Base-by-base conservation (phyloP, 2,113 vertebrate genomes). In the Sebastes fasciatus region DNA sequence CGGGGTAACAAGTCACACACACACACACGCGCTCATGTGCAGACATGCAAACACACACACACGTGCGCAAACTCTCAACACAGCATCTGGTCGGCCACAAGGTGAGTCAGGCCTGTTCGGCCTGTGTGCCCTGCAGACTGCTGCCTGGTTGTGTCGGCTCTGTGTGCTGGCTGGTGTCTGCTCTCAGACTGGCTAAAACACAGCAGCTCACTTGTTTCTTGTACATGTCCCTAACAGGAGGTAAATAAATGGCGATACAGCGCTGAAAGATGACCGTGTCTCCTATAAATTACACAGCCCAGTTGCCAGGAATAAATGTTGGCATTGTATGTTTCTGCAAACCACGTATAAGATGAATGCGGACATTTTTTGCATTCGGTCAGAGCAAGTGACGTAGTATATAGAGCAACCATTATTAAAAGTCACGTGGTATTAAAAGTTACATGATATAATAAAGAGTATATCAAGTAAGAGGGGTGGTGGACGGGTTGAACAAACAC, bases 61-160 rank as follows among this genome's bases (percentile, higher is more conserved):
- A 26, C 52, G 54, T 4, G n/a, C 13, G 10, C 43, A 60, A n/a
- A 76, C 34, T 23, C 55, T 58, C 7, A 23, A 63, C 83, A 58
- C 78, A 75, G 72, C 84, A 82, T 80, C 75, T 86, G 78, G 64
- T 79, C 8, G 8, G 58, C 60, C 64, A 52, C 49, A 66, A 84
- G 78, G 79, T 67, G 86, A 89, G 77, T 79, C 77, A 55, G 68
- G 10, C 45, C 45, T 66, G 57, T 63, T 82, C 21, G 61, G 75
- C 2, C 21, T 34, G 46, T 19, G 55, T 40, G 73, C 55, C 78
- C 63, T 74, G 82, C 52, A 66, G 82, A 69, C 55, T 77, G 82
- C 76, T 70, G 75, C 63, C 54, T 71, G 58, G 68, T 51, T 34
- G 77, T 71, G 26, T 60, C 5, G 51, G 49, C 68, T 57, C 57